Base-by-base conservation (phyloP, 2,113 vertebrate genomes). In the Polyodon spathula region DNA sequence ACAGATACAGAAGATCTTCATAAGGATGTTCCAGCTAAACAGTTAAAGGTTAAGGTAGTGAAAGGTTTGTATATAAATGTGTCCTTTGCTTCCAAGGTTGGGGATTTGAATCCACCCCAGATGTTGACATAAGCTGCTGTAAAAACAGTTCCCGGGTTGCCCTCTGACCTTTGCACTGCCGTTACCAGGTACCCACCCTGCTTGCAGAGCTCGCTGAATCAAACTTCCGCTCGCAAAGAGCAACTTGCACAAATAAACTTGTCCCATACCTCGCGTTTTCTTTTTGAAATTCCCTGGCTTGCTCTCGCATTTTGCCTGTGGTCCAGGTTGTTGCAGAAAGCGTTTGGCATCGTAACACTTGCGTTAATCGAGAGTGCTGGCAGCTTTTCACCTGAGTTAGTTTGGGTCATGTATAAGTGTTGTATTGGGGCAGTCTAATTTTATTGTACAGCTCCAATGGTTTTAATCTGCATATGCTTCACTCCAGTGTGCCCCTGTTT, bases 151-250 rank as follows among this genome's bases (percentile, higher is more conserved):
- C 54, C 46, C 44, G 40, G 48, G 15, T 17, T 64, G 7, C 2
- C 42, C 61, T 71, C 61, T 65, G 14, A 54, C 52, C 54, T 56
- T 64, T 12, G 0, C 56, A 37, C 54, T 1, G 7, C 48, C 15
- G 62, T 40, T 63, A 51, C 0, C 1, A 27, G 9, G 44, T 50
- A 14, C 0, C 4, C 56, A 58, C 40, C 41, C 15, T 62, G 55
- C 52, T 8, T 16, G 40, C 37, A 57, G 12, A 60, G 52, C 54
- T 59, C 40, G 38, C 58, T 48, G 59, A 51, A 1, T n/a, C 51
- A 37, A 8, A 4, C 60, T 64, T 67, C 44, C 56, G 56, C 66
- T 55, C 27, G 57, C 14, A 54, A 46, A n/a, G 15, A 59, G 54
- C 54, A 56, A 14, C 8, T 5, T 12, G 10, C 37, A 9, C 12